Evolutionary conservation across 2,888 invertebrate genomes (phyloP), one percentile per base, ranked within the genome.

Genomic region (Atherix ibis): DNA sequence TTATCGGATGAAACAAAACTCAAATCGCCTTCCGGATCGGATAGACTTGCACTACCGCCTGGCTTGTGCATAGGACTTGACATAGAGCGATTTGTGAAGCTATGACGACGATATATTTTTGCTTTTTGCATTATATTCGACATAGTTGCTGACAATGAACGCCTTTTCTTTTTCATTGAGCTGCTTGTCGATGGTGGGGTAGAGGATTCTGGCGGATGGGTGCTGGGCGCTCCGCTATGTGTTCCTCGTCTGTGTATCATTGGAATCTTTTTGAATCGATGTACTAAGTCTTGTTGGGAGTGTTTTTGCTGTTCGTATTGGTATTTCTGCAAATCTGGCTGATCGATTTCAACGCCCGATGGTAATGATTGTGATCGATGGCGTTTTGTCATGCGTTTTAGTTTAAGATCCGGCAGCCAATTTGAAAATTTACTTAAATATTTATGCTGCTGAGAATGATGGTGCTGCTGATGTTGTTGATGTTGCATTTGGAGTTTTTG

Each of bases 51-150:
- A 51, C 76, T 74, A 16, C 70, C 71, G 2, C 31, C 38, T 4
- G 16, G 13, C 10, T 27, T 14, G 12, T 34, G 31, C 2, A 30
- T 15, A 19, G 40, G 41, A 4, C 36, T 27, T 16, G 37, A 29
- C 6, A 27, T 18, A 5, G 35, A 26, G 10, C 40, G 37, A 27
- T 42, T 37, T 10, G 49, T 40, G 31, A 55, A 51, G 42, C 54
- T 59, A 35, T 73, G 72, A 27, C 59, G 54, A 19, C 56, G 49
- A 42, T 57, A 58, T 0, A 51, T 51, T 53, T 83, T 80, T 1
- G 85, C 85, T 63, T 85, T 87, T 55, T 84, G 83, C 45, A 88
- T 63, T 40, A 88, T 72, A 15, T 82, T 84, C 2, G 83, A 84
- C 61, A 88, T 77, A 1, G 85, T 85, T 0, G 83, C 76, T 0